Conservation (phyloP, 2,113 vertebrate species). For the Dolichallabes microphthalmus region DNA sequence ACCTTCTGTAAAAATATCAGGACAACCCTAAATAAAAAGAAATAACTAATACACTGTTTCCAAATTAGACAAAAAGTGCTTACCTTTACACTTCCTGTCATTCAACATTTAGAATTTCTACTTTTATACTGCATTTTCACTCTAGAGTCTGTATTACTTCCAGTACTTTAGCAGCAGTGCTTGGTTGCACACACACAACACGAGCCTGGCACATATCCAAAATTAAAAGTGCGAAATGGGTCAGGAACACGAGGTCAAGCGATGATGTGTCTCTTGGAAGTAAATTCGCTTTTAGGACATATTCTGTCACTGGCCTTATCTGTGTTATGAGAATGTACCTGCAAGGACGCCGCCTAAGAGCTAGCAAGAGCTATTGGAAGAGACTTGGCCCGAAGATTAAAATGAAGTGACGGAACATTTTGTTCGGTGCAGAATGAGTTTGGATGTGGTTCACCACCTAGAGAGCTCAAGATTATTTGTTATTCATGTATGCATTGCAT, state of each 20-base stretch:
- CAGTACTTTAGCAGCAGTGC: slow-evolving; percentile 48
- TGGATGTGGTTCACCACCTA: slow-evolving; percentile 1
- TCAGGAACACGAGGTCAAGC: slow-evolving; percentile 58
- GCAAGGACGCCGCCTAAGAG: background rate
- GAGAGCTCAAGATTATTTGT: slow-evolving; percentile 34
- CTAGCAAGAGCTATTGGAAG: slow-evolving; percentile 2
- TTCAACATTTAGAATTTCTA: background rate
- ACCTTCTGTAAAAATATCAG: background rate
- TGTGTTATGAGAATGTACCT: slow-evolving; percentile 10
- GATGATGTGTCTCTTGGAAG: slow-evolving; percentile 15
- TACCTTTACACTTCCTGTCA: background rate
- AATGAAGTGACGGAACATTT: background rate
- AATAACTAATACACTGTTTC: background rate
- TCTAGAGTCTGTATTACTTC: slow-evolving; percentile 17
- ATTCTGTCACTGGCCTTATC: slow-evolving; percentile 26
- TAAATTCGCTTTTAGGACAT: slow-evolving; percentile 33
- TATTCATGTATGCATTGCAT: slow-evolving; percentile 23
- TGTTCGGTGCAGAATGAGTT: background rate
- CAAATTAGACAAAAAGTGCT: background rate
- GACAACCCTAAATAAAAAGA: background rate
- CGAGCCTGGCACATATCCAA: slow-evolving; percentile 54
- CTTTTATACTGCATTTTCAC: background rate
- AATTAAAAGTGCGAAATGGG: slow-evolving; percentile 62
- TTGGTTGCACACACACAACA: slow-evolving; percentile 39
- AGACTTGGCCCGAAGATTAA: background rate